Conservation (phyloP, 1,140 invertebrate genomes). For the Asobara japonica region DNA sequence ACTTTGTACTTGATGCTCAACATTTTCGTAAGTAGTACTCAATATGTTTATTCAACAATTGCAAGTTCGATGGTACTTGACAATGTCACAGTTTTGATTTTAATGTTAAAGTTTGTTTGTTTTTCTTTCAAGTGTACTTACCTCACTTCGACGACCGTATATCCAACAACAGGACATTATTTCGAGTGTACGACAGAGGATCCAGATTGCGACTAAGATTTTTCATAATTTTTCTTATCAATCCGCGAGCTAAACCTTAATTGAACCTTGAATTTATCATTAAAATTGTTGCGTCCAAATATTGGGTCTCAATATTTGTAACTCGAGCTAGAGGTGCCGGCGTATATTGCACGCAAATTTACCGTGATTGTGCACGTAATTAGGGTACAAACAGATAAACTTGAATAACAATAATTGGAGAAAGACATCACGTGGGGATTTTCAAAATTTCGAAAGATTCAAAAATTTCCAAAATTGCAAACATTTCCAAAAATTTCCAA, state of each 20-base stretch:
- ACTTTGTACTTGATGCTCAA: too few relatives aligned
- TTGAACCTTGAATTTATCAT: conserved; percentile 19
- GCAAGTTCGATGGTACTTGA: too few relatives aligned
- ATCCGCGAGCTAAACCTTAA: neutral
- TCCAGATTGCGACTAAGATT: conserved; percentile 1
- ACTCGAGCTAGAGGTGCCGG: neutral
- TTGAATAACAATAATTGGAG: neutral
- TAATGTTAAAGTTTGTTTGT: too few relatives aligned
- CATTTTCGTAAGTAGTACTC: neutral
- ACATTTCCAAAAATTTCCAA: too few relatives aligned
- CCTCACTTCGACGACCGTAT: neutral
- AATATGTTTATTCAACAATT: too few relatives aligned
- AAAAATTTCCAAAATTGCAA: too few relatives aligned
- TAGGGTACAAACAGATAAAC: neutral
- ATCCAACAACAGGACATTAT: neutral
- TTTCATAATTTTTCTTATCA: conserved; percentile 16
- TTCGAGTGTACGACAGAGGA: neutral
- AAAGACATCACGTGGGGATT: neutral
- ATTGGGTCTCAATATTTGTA: neutral
- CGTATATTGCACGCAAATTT: neutral
- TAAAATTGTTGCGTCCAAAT: neutral
- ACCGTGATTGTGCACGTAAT: neutral
- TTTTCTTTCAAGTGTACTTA: neutral
- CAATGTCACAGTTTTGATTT: too few relatives aligned
- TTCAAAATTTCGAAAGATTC: neutral